A percentile compares a stretch with the other conserved stretches of the same genome.
Evolutionary conservation across 2,888 invertebrate genomes (phyloP).

Genomic region (Sphaeridia pumilis): DNA sequence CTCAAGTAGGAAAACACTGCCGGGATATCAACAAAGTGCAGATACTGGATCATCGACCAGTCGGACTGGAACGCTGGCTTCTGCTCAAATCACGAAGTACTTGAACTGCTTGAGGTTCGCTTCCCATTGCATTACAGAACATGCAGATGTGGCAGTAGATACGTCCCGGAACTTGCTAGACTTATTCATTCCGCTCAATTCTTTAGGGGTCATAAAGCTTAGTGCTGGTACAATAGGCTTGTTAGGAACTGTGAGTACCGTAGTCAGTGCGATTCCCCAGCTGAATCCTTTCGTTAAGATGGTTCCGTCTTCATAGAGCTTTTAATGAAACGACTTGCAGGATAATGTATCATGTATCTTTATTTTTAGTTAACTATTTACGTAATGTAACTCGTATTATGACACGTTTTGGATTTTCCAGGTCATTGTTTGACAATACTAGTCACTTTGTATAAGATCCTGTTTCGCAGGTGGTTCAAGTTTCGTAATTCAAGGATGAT

Average conservation of each 20-base stretch:
- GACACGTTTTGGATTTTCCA: no score
- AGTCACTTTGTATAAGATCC: no score
- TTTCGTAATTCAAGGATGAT: no score
- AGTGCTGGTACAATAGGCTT: constrained; percentile 66
- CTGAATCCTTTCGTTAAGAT: constrained; percentile 55
- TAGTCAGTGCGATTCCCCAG: constrained; percentile 63
- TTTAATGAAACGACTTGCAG: no score
- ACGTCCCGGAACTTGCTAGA: constrained; percentile 76
- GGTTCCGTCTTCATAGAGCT: constrained; percentile 33
- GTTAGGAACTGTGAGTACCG: constrained; percentile 66
- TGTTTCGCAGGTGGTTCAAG: no score
- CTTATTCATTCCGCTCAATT: constrained; percentile 70
- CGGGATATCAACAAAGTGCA: neutral
- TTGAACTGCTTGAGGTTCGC: neutral
- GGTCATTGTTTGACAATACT: no score
- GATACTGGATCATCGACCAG: neutral
- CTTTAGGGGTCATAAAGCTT: constrained; percentile 63
- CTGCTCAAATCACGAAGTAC: neutral
- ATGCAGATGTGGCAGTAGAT: constrained; percentile 64
- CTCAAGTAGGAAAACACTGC: no score
- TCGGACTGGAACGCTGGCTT: neutral
- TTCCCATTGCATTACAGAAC: constrained; percentile 36
- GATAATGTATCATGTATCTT: no score
- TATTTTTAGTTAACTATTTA: no score
- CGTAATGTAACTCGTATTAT: no score